Conservation (phyloP, 2,888 invertebrate genomes). For the Orgyia antiqua region DNA sequence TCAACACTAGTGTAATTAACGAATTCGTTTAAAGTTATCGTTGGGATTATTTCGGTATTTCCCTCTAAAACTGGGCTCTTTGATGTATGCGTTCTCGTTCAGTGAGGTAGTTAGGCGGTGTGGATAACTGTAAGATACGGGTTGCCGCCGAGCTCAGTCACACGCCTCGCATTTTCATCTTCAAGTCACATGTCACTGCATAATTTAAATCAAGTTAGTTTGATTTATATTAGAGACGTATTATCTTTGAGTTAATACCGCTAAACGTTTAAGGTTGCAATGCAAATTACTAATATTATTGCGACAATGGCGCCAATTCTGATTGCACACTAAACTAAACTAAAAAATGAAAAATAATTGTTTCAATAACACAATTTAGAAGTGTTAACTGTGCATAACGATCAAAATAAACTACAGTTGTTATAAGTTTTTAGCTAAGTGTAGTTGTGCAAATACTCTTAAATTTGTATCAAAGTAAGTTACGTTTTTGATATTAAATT, state of each 20-base stretch:
- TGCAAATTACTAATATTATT: too few species aligned
- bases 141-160: constrained; percentile 9
- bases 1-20: constrained; percentile 73
- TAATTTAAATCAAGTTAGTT: constrained; percentile 46
- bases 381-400: too few species aligned
- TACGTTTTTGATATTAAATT: too few species aligned
- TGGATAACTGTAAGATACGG: constrained; percentile 8
- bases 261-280: constrained; percentile 5
- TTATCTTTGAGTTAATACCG: constrained; percentile 20
- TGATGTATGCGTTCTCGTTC: constrained; percentile 39
- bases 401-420: too few species aligned
- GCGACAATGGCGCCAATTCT: too few species aligned
- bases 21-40: constrained; percentile 68
- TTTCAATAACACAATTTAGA: too few species aligned
- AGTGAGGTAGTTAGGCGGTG: constrained; percentile 5
- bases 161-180: constrained; percentile 29
- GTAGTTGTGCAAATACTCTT: too few species aligned
- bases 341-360: too few species aligned
- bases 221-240: constrained; percentile 40
- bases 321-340: too few species aligned
- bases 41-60: constrained; percentile 35
- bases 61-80: constrained; percentile 36
- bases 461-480: too few species aligned
- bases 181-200: constrained; percentile 32
- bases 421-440: too few species aligned